Conservation (phyloP, 2,888 invertebrate genomes). For the Chaitophorus viminalis region DNA sequence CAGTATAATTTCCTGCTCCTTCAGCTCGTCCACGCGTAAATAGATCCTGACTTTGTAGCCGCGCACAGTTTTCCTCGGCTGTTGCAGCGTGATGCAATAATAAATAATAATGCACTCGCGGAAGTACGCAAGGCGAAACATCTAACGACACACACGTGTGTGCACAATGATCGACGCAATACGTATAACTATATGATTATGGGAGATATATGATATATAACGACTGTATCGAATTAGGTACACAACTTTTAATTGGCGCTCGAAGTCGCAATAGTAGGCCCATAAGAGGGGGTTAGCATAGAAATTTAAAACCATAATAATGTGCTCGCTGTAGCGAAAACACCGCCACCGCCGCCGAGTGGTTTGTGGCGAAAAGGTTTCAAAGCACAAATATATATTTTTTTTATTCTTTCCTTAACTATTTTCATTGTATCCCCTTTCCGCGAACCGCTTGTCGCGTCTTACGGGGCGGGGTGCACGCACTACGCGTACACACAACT, state of each 20-base stretch:
- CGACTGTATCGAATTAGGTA: not conserved
- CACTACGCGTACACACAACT: too few species aligned
- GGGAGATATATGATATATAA: not conserved
- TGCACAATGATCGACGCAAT: not conserved
- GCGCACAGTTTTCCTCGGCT: not conserved
- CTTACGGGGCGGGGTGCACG: too few species aligned
- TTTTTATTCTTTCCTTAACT: not conserved
- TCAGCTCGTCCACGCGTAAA: not conserved
- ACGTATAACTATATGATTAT: not conserved
- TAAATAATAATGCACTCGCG: not conserved
- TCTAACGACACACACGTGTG: not conserved
- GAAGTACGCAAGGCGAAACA: not conserved
- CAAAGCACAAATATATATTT: not conserved
- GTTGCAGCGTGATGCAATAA: too few species aligned
- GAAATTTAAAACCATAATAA: not conserved
- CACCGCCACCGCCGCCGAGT: not conserved
- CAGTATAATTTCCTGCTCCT: not conserved
- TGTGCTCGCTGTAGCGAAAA: not conserved
- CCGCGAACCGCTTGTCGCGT: not conserved
- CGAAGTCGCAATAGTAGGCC: too few species aligned
- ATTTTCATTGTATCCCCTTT: not conserved
- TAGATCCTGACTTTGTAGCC: not conserved
- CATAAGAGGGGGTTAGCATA: not conserved
- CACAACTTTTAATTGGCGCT: conserved; percentile 14
- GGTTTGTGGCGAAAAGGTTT: conserved; percentile 9